Percentiles rank a stretch among this genome's conserved stretches.
These are phyloP conservation scores for Delia radicum DNA, from an alignment of 1,140 invertebrate genomes.

Conservation along the genomic window DNA sequence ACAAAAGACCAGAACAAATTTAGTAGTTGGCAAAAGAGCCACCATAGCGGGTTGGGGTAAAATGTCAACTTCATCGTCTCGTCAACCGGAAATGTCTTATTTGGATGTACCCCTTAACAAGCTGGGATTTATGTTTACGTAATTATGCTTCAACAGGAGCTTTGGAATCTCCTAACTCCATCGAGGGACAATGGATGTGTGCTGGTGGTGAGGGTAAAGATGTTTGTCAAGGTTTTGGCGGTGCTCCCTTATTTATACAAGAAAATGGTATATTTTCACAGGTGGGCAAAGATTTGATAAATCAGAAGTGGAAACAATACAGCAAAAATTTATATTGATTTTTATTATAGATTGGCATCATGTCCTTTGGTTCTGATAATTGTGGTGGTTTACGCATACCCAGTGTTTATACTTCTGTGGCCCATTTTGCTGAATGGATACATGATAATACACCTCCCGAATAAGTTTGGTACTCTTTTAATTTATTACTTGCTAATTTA, in stretches of 20 bases:
- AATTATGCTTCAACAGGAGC: constrained; percentile 53
- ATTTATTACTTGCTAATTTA: no score
- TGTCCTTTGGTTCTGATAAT: constrained; percentile 71
- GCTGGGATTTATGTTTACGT: constrained; percentile 53
- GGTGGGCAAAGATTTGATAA: constrained; percentile 47
- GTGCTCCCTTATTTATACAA: constrained; percentile 64
- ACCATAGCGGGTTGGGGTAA: constrained; percentile 55
- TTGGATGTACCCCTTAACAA: constrained; percentile 49
- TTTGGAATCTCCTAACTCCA: constrained; percentile 53
- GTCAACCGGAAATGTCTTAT: constrained; percentile 52
- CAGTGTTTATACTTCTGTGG: constrained; percentile 70
- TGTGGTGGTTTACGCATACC: constrained; percentile 68
- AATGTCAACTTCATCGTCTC: constrained; percentile 47
- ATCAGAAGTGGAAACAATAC: background rate
- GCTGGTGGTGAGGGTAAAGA: constrained; percentile 68
- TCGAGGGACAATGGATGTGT: constrained; percentile 65
- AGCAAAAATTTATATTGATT: background rate
- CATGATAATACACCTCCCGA: constrained; percentile 65
- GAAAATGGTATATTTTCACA: constrained; percentile 64
- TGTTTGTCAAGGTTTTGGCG: constrained; percentile 71
- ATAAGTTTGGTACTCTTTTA: constrained; percentile 36
- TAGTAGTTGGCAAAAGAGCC: constrained; percentile 58
- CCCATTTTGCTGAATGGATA: constrained; percentile 68
- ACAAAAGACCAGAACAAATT: constrained; percentile 54
- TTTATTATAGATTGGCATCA: constrained; percentile 64